Evolutionary conservation across 2,888 invertebrate genomes (phyloP), one percentile per base, ranked within the genome.

Genomic region (Cordylochernes scorpioides): DNA sequence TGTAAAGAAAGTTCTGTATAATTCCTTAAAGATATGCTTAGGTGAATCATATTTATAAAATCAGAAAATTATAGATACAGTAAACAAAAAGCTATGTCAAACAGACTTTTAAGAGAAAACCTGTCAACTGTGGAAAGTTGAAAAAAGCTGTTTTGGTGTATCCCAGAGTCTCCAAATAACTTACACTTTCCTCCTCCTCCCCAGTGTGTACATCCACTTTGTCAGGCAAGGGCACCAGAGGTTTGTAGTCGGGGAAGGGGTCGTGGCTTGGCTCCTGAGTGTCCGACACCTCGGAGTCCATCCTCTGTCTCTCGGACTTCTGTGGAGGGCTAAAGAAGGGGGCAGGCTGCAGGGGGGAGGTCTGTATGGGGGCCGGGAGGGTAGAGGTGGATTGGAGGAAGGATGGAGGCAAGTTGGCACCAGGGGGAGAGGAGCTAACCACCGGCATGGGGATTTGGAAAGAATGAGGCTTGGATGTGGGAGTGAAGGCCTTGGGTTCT

Each of bases 161-260:
- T n/a, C n/a, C n/a, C n/a, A n/a, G n/a, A n/a, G n/a, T n/a, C n/a
- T n/a, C n/a, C n/a, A n/a, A n/a, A n/a, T n/a, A n/a, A n/a, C 31
- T 24, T 21, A 65, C 46, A 29, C 44, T 34, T 35, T 49, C 48
- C 24, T 45, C 41, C 34, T 49, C 49, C 34, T 51, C 49, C 9
- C 49, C 49, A 19, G 49, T 51, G 10, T 66, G 66, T 1, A 82
- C 70, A 25, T 69, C 68, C 29, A 88, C 71, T 41, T 71, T 64
- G 32, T 75, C 71, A 0, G 88, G 88, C 29, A 91, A 55, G 2
- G 75, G 71, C 37, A 88, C 66, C 25, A 88, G 71, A 3, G 77
- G 72, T 38, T 71, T 73, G 53, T 70, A 80, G 30, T 77, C 77
- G 29, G 75, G 75, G 5, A 58, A 60, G 9, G 51, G 55, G 14